phyloP scores from a whole-genome alignment of 1,140 invertebrate species.

The Globodera ellingtonae region DNA sequence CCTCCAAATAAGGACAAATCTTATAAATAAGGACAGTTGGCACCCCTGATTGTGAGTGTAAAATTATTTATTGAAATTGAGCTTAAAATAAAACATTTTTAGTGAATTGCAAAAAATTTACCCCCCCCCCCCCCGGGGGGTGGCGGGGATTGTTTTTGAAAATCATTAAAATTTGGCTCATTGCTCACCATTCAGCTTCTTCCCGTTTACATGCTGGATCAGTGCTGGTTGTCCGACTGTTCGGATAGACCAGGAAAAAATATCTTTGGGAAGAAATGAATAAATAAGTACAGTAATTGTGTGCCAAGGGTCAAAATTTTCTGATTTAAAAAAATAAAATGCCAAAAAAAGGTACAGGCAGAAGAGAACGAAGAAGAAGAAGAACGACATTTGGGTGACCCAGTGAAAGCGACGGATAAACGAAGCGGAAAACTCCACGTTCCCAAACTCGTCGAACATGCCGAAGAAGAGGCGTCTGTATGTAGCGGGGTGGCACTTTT shows the following conservation, averaged over 20 bases:
- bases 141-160: no score
- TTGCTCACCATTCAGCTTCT: conserved; percentile 30
- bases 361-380: conserved; percentile 59
- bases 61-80: no score
- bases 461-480: conserved; percentile 30
- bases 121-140: no score
- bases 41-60: no score
- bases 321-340: no score
- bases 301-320: no score
- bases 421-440: conserved; percentile 49
- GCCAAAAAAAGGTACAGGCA: no score
- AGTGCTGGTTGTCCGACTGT: conserved; percentile 47
- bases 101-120: no score
- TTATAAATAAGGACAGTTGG: no score
- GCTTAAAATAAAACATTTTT: no score
- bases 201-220: conserved; percentile 56
- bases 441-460: conserved; percentile 32
- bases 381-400: conserved; percentile 61
- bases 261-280: conserved; percentile 52
- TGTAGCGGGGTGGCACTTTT: conserved; percentile 7
- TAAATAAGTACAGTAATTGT: neutral
- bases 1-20: no score
- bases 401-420: conserved; percentile 63
- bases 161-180: neutral
- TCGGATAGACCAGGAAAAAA: conserved; percentile 63